phyloP scores from a whole-genome alignment of 2,888 invertebrate species.

The Cordylochernes scorpioides region DNA sequence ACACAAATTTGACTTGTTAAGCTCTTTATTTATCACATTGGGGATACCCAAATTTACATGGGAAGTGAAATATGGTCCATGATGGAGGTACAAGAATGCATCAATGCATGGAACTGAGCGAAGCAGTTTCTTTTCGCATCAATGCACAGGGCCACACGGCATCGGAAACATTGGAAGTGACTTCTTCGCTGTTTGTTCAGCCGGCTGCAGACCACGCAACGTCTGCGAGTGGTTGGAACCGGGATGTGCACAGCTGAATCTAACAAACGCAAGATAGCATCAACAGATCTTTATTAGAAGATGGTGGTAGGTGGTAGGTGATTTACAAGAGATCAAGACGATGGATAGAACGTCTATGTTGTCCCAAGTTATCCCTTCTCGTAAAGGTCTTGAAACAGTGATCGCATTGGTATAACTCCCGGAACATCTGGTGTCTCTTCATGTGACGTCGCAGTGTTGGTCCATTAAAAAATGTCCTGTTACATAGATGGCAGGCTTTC shows the following conservation, averaged over 20 bases:
- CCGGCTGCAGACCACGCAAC: conserved; percentile 10
- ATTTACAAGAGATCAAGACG: too few relatives aligned
- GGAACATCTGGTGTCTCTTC: conserved; percentile 3
- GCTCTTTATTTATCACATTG: too few relatives aligned
- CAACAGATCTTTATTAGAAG: too few relatives aligned
- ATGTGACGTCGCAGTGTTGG: conserved; percentile 3
- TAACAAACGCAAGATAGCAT: too few relatives aligned
- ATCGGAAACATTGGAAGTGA: conserved; percentile 7
- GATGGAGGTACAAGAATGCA: too few relatives aligned
- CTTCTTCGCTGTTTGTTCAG: conserved; percentile 10
- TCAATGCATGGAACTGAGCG: conserved; percentile 8
- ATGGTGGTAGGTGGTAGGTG: too few relatives aligned
- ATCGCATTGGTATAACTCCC: conserved; percentile 2
- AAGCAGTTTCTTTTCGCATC: conserved; percentile 10
- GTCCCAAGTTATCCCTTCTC: conserved; percentile 2
- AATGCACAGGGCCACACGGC: conserved; percentile 8
- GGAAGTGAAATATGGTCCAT: too few relatives aligned
- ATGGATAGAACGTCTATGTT: conserved; percentile 3
- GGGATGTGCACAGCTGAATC: too few relatives aligned
- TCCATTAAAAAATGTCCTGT: conserved; percentile 1
- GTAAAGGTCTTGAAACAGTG: conserved; percentile 4
- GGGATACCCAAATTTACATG: too few relatives aligned
- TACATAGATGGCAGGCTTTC: too few relatives aligned
- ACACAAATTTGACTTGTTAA: too few relatives aligned
- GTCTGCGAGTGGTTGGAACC: conserved; percentile 6